A percentile compares a stretch with the other conserved stretches of the same genome.
Conservation (phyloP, 2,888 invertebrate species). For the Heterodera filipjevi region DNA sequence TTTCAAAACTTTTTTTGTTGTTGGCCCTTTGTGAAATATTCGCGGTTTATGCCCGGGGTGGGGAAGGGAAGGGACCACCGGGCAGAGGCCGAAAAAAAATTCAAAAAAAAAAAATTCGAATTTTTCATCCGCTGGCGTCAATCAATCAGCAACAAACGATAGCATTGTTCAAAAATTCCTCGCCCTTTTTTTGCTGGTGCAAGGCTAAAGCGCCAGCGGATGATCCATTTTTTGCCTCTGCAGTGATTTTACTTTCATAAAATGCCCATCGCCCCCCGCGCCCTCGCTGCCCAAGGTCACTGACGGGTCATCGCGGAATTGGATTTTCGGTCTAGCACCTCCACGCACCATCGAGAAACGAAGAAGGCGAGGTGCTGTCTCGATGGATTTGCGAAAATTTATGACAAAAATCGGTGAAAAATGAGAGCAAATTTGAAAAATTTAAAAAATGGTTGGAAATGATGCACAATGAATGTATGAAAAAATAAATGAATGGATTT, state of each 20-base stretch:
- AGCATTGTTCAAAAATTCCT: not conserved
- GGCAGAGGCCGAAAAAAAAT: not conserved
- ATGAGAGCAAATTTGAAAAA: not conserved
- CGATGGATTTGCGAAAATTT: constrained; percentile 1
- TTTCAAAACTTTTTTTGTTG: not conserved
- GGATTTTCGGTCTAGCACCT: constrained; percentile 8
- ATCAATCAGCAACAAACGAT: not conserved
- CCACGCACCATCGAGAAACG: constrained; percentile 10
- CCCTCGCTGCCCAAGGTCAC: not conserved
- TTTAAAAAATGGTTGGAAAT: not conserved
- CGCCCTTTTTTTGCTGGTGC: not conserved
- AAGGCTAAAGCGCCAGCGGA: constrained; percentile 5
- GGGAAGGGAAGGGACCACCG: not conserved
- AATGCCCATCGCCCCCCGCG: constrained; percentile 6
- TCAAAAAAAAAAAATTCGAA: not conserved
- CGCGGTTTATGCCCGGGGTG: not conserved
- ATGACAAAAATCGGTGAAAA: not conserved
- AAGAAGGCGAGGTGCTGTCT: not conserved
- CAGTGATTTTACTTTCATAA: constrained; percentile 16
- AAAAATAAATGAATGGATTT: no score
- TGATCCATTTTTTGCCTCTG: constrained; percentile 15
- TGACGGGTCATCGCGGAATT: constrained; percentile 2
- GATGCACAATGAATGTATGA: not conserved
- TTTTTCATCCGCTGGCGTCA: not conserved
- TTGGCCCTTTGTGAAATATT: not conserved